Evolutionary conservation across 2,888 invertebrate genomes (phyloP), one percentile per base, ranked within the genome.

Genomic region (Sialis fuliginosa): DNA sequence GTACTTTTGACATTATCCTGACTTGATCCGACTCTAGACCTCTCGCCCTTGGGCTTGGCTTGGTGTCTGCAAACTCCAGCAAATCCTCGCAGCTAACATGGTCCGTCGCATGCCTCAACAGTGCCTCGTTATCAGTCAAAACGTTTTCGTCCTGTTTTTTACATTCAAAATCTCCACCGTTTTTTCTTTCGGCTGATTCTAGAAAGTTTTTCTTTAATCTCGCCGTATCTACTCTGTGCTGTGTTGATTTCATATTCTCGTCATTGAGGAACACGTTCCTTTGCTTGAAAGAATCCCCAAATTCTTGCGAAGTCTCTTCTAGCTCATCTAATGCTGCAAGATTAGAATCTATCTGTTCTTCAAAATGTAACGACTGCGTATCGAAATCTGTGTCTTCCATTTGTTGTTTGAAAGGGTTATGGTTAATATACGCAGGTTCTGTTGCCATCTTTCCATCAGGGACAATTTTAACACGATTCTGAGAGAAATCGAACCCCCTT

Each of bases 11-110:
- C 88, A 93, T 90, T 39, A 91, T 84, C 54, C 91, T 72, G 39
- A 91, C 90, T 72, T 92, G 91, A 60, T 93, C 92, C 0, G 88
- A 87, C 61, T 90, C 90, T 9, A 83, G 77, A 9, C 89, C 88
- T 5, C 85, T 75, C 43, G 87, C 85, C 40, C 81, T 74, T 0
- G 88, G 86, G 54, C 81, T 82, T 0, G 88, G 88, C 51, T 83
- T 84, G 54, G 81, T 79, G 60, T 84, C 81, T 0, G 88, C 85
- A 59, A 92, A 92, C 61, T 91, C 90, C 47, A 91, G 64, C 48
- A 92, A 67, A 66, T 92, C 91, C 62, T 92, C 92, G 56, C 90
- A 91, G 43, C 89, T 90, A 1, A 91, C 91, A 55, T 88, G 84
- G 58, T 90, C 89, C 42, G 79, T 72, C 59, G 56, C 52, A 49